Evolutionary conservation across 2,888 invertebrate genomes (phyloP), one percentile per base, ranked within the genome.

Genomic region (Cantharis rufa): DNA sequence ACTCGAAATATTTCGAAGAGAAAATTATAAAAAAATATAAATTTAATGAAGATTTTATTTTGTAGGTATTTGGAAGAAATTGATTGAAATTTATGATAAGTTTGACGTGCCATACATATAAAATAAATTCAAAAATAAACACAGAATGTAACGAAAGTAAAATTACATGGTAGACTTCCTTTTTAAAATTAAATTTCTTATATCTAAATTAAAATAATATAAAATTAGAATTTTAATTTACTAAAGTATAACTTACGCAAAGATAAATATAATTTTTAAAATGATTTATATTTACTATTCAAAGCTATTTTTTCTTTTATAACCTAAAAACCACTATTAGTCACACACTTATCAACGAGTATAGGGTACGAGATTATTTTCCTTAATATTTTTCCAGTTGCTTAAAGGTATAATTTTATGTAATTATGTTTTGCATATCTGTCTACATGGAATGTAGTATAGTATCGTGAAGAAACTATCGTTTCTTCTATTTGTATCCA

Each of bases 391-490:
- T 84, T 83, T 84, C 82, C 83, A 82, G 81, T 81, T 82, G 81
- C 80, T 78, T 81, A 78, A 82, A 80, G 81, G 82, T 85, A 82
- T 85, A 86, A 86, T 86, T 86, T 85, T 81, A 82, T 81, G 81
- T 83, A 86, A 85, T 86, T 86, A 85, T 84, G 84, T 85, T 86
- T 86, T 85, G 86, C 86, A 86, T 86, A 86, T 85, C 85, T 85
- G 85, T 86, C 85, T 84, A 82, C 84, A 82, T 78, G 83, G 84
- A 84, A 84, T 80, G 78, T 77, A 85, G 82, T 82, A 82, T 84
- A 81, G 81, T 76, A 78, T 76, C 62, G 70, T 62, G 68, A 70
- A 48, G 70, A 70, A 77, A 76, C 76, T 10, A 70, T 64, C 15
- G 28, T 75, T 74, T 78, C 72, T 28, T 66, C 70, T 75, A 68